Base-by-base conservation (phyloP, 2,113 vertebrate species). In the Eulemur rufifrons region DNA sequence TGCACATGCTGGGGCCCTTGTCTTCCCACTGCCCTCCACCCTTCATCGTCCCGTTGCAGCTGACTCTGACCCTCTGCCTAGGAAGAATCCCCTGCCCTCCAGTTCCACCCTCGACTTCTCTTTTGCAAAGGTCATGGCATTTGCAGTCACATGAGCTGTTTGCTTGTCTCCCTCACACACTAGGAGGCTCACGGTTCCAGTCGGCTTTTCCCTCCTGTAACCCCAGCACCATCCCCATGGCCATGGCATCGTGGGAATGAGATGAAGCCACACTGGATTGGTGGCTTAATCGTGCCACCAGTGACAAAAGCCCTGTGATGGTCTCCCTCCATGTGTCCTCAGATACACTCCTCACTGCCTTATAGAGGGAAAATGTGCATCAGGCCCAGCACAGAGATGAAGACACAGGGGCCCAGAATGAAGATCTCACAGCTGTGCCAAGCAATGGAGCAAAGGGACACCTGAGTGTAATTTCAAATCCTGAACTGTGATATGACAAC, bases 391-490 rank as follows among this genome's bases (percentile, higher is more conserved):
- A 27, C 0, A 18, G 42, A 25, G 64, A 37, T 25, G 88, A 82
- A 7, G 4, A 27, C 12, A 6, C 20, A 3, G 39, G 4, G 39
- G 39, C 39, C 42, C 83, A 13, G 37, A 17, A 29, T 10, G 6
- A 27, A 6, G 76, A 34, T 4, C 50, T 25, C 18, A 1, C 0
- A 2, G 66, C 27, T 0, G 0, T 0, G 11, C 0, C 21, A 76
- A 34, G 10, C 1, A 0, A 13, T 18, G 20, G 42, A 39, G 4
- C 34, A 25, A 59, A 37, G 18, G 0, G 32, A 78, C 27, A 73
- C 1, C 50, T 45, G 8, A 13, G 29, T 13, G 54, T 37, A 39
- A 14, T 21, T 39, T 69, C 91, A 23, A 1, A 25, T 14, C 32
- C n/a, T 2, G 8, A 50, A 0, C 21, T 1, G 0, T 6, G 5